Evolutionary conservation across 2,797 vertebrate genomes (phyloP), one percentile per base, ranked within the genome.

Genomic region (Pangasius sanitwongsei): DNA sequence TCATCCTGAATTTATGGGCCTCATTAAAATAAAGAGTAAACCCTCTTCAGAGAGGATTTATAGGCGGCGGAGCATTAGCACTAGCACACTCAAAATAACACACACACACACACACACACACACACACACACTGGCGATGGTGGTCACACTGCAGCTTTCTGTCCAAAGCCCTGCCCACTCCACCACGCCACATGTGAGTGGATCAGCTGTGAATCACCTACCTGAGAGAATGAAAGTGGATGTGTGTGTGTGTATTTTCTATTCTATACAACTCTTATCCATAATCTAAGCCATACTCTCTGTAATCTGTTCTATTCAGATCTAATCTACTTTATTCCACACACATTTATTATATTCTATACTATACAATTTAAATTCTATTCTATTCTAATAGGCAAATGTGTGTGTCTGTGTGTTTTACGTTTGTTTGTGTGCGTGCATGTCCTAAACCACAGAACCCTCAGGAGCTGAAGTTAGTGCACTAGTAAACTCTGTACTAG

Each of bases 11-110:
- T 96, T 96, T 96, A 95, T 92, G 91, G 90, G 92, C 77, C 87
- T 94, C 94, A 95, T 96, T 96, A 95, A 96, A 96, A 95, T 94
- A 93, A 94, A 95, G 95, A 94, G 93, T 95, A 94, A 96, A 96
- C 94, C 94, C 94, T 94, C 94, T 95, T 96, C 94, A 95, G 92
- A 93, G 93, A 94, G 92, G 92, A 96, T 96, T 96, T 96, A 96
- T 94, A 92, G 93, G 72, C 12, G 34, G 88, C 93, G 31, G 88
- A 93, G 93, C 93, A 94, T 94, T 92, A 92, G 87, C 93, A 23
- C 93, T 75, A 93, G 90, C 93, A 88, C 63, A 25, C 70, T 74
- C 37, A 74, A 44, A 11, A 74, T 28, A 13, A 50, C 25, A 48
- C 8, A 74, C 3, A 72, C 34, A 44, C 18, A 72, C 69, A 55